Percentiles rank a stretch among this genome's conserved stretches.
Conservation (phyloP, 1,140 invertebrate species). For the Ceratoteleas bidentatus region DNA sequence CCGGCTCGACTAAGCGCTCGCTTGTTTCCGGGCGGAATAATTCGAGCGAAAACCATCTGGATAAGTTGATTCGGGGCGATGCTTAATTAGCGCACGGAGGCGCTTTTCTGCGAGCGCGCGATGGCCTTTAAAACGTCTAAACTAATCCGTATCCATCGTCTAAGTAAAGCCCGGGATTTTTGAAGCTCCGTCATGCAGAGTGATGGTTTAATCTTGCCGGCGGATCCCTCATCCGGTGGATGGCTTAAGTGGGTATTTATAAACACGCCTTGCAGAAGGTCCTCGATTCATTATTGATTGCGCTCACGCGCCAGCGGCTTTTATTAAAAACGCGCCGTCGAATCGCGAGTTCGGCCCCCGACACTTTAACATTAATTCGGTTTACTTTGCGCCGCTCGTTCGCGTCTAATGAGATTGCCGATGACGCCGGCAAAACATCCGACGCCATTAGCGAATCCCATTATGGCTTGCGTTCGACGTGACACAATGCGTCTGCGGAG, state of each 20-base stretch:
- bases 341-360: slow-evolving; percentile 15
- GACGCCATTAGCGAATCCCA: slow-evolving; percentile 72
- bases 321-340: slow-evolving; percentile 24
- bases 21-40: slow-evolving; percentile 9
- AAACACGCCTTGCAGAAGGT: slow-evolving; percentile 71
- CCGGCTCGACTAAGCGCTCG: neutral
- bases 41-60: slow-evolving; percentile 21
- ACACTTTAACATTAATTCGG: slow-evolving; percentile 53
- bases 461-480: slow-evolving; percentile 66
- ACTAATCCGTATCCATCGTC: slow-evolving; percentile 75
- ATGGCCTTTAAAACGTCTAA: slow-evolving; percentile 71
- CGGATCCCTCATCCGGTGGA: slow-evolving; percentile 69
- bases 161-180: slow-evolving; percentile 75
- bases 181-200: slow-evolving; percentile 75
- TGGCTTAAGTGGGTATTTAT: slow-evolving; percentile 75
- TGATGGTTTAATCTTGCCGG: slow-evolving; percentile 77
- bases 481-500: slow-evolving; percentile 64
- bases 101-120: slow-evolving; percentile 34
- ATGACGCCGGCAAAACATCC: slow-evolving; percentile 64
- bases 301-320: slow-evolving; percentile 27
- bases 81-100: slow-evolving; percentile 44
- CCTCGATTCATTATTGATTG: slow-evolving; percentile 64
- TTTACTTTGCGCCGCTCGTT: slow-evolving; percentile 61
- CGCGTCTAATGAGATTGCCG: slow-evolving; percentile 59
- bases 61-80: slow-evolving; percentile 28